Base-by-base conservation (phyloP, 2,888 invertebrate genomes). In the Calameuta filiformis region DNA sequence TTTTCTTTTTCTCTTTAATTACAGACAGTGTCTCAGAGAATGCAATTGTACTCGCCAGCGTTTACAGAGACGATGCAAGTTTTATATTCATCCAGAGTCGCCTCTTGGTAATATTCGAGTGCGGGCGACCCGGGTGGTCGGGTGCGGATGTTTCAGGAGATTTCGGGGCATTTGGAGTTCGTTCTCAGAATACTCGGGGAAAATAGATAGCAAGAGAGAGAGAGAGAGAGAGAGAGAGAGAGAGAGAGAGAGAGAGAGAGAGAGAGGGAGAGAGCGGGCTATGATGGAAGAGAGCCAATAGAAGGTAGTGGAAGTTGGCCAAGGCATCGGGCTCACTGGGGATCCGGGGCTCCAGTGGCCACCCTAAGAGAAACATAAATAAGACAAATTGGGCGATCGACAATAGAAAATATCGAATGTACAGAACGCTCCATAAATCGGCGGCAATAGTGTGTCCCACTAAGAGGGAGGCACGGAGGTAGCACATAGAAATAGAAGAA, bases 351-450 rank as follows among this genome's bases (percentile, higher is more conserved):
- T 40, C 40, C 40, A 35, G 79, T 76, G 77, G 75, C 83, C 84
- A 83, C 85, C 85, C 86, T 89, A 89, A 89, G 88, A 90, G 90
- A 90, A 90, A 90, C 90, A 91, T 91, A 91, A 91, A 91, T 90
- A 91, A 91, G 90, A 90, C 89, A 89, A 91, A 91, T 90, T 89
- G 90, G 90, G 86, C 89, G 88, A 91, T 90, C 89, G 90, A 90
- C 90, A 90, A 91, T 91, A 90, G 91, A 91, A 91, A 91, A 89
- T 91, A 91, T 90, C 89, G 90, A 90, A 90, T 90, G 90, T 89
- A 90, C 89, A 89, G 88, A 90, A 90, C 88, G 90, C 87, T 85
- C 89, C 90, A 91, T 91, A 91, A 91, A 91, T 91, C 89, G 90
- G 85, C 40, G 40, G 15, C 40, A 15, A 15, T 15, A 40, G 40